phyloP scores from a whole-genome alignment of 2,888 invertebrate genomes.

The Agrypnus murinus region DNA sequence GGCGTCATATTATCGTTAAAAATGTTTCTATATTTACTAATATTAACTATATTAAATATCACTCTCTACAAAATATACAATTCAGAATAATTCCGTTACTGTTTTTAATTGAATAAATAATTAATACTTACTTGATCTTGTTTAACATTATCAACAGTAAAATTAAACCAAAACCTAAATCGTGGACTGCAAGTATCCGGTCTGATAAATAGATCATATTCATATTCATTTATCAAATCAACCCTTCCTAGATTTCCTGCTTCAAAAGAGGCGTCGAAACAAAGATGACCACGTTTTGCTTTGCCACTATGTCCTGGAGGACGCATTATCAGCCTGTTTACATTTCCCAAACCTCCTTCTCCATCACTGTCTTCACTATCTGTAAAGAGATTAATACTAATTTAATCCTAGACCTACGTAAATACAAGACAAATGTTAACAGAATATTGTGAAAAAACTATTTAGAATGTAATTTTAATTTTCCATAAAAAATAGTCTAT shows the following conservation, averaged over 20 bases:
- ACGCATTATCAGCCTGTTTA: slow-evolving; percentile 89
- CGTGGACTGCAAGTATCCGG: slow-evolving; percentile 97
- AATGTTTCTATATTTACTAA: slow-evolving; percentile 92
- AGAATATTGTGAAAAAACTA: too few species aligned
- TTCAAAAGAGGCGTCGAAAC: slow-evolving; percentile 98
- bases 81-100: background rate
- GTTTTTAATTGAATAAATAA: background rate
- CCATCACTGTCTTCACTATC: slow-evolving; percentile 95
- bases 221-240: slow-evolving; percentile 93
- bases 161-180: slow-evolving; percentile 97
- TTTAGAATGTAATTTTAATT: too few species aligned
- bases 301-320: slow-evolving; percentile 95
- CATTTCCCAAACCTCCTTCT: slow-evolving; percentile 95
- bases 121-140: slow-evolving; percentile 88
- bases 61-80: slow-evolving; percentile 82
- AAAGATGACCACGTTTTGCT: slow-evolving; percentile 95
- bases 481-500: too few species aligned
- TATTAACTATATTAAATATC: slow-evolving; percentile 97
- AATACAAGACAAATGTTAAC: too few species aligned
- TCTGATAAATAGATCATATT: slow-evolving; percentile 96
- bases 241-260: slow-evolving; percentile 97
- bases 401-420: too few species aligned
- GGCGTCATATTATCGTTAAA: slow-evolving; percentile 95
- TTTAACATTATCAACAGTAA: slow-evolving; percentile 96
- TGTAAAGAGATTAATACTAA: too few species aligned